Conservation (phyloP, 2,888 invertebrate genomes). For the Trissoscelio sp. region DNA sequence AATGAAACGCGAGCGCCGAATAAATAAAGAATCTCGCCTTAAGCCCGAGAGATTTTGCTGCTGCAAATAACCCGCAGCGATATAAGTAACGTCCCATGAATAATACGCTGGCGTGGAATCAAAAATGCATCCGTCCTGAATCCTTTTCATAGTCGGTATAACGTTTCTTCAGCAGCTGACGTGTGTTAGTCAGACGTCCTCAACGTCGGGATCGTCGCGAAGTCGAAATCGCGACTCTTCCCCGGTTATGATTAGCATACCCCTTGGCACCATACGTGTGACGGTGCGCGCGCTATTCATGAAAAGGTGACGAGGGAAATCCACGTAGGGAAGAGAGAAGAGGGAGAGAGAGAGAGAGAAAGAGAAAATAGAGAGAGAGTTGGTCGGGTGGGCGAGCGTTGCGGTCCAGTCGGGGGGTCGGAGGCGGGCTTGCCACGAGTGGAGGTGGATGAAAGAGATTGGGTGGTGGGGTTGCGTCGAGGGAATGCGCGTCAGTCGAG, state of each 20-base stretch:
- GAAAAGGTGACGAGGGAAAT: constrained; percentile 51
- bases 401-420: constrained; percentile 78
- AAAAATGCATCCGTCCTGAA: constrained; percentile 12
- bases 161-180: not conserved
- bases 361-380: constrained; percentile 57
- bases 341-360: constrained; percentile 35
- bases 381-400: constrained; percentile 76
- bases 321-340: constrained; percentile 33
- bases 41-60: not conserved
- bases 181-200: no score
- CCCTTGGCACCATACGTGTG: constrained; percentile 27
- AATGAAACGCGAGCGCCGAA: not conserved
- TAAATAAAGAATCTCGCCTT: not conserved
- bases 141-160: not conserved
- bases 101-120: constrained; percentile 1
- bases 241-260: constrained; percentile 19
- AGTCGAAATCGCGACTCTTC: not conserved
- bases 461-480: constrained; percentile 81
- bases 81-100: constrained; percentile 7
- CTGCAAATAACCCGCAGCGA: constrained; percentile 3
- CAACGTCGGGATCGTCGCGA: no score
- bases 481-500: constrained; percentile 83
- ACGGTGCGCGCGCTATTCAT: constrained; percentile 21
- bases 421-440: constrained; percentile 71
- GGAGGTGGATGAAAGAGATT: constrained; percentile 70